Evolutionary conservation across 2,888 invertebrate species (phyloP).

Genomic region (Tipula confusa): DNA sequence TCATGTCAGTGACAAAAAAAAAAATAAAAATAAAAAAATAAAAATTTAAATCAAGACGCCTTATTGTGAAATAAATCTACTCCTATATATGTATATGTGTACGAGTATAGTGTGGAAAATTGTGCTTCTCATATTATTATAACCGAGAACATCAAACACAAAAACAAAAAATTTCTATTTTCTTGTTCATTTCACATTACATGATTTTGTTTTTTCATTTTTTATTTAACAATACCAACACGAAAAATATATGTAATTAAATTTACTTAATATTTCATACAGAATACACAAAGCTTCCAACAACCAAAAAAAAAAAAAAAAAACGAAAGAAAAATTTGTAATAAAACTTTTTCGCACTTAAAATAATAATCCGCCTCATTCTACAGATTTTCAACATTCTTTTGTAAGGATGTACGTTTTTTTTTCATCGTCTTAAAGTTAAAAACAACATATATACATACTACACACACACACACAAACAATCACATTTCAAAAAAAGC

Average conservation of each 20-base stretch:
- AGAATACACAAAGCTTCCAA: background rate
- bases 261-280: constrained; percentile 16
- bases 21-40: background rate
- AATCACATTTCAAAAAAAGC: background rate
- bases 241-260: background rate
- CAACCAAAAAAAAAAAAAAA: background rate
- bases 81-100: background rate
- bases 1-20: background rate
- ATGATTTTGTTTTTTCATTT: background rate
- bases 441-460: background rate
- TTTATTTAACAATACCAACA: background rate
- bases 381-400: background rate
- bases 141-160: background rate
- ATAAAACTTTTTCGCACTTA: constrained; percentile 20
- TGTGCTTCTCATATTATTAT: background rate
- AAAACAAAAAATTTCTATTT: background rate
- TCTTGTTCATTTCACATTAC: constrained; percentile 9
- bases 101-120: background rate
- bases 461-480: background rate
- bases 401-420: background rate
- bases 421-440: constrained; percentile 4
- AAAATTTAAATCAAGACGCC: background rate
- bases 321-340: too few relatives aligned
- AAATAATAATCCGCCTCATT: constrained; percentile 9
- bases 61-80: background rate